A percentile compares a stretch with the other conserved stretches of the same genome.
Conservation (phyloP, 2,888 invertebrate genomes). For the Conistra vaccinii region DNA sequence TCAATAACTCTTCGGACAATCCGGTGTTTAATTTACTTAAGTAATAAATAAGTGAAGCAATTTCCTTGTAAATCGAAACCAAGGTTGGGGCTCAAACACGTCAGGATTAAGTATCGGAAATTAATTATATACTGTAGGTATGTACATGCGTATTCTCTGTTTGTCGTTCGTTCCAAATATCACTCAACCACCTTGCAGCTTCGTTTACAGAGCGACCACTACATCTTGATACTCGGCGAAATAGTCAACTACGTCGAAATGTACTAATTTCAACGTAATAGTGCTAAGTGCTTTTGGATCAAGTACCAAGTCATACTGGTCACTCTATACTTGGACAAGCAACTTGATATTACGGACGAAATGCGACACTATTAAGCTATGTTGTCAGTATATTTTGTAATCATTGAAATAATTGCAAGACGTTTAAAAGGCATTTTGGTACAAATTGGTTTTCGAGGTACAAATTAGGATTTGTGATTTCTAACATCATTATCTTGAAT, state of each 20-base stretch:
- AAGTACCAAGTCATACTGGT: constrained; percentile 36
- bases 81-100: constrained; percentile 63
- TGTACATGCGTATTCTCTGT: constrained; percentile 48
- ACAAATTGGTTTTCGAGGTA: constrained; percentile 29
- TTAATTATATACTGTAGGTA: constrained; percentile 60
- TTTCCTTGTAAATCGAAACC: constrained; percentile 67
- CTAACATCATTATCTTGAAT: constrained; percentile 17
- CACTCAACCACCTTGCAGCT: constrained; percentile 76
- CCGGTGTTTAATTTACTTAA: constrained; percentile 23
- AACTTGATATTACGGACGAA: constrained; percentile 54
- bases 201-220: constrained; percentile 38
- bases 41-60: constrained; percentile 58
- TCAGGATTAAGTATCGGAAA: constrained; percentile 72
- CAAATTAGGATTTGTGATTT: constrained; percentile 15
- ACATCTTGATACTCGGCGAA: constrained; percentile 31
- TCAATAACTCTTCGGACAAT: constrained; percentile 23
- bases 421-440: constrained; percentile 40
- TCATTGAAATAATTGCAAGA: constrained; percentile 52
- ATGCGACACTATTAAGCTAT: constrained; percentile 51
- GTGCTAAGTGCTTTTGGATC: background rate
- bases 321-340: constrained; percentile 44
- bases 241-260: constrained; percentile 1
- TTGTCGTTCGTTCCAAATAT: constrained; percentile 72
- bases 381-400: constrained; percentile 49
- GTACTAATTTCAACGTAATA: background rate